Percentiles rank a stretch among this genome's conserved stretches.
Evolutionary conservation across 2,113 vertebrate genomes (phyloP).

Genomic region (Ailurus styani): DNA sequence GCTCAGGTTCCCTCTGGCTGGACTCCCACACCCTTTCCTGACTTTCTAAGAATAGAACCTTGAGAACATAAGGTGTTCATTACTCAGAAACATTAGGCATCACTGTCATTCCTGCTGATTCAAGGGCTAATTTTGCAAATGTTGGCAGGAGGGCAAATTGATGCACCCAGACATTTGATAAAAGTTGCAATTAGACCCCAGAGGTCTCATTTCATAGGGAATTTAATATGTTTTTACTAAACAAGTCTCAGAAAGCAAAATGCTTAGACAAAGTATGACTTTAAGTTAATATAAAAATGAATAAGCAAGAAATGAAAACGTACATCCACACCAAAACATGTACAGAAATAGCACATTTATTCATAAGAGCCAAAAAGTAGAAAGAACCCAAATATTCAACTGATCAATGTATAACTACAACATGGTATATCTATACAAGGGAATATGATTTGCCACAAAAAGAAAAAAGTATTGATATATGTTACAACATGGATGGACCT

Average conservation of each 20-base stretch:
- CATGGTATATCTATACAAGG: not conserved
- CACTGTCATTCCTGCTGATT: not conserved
- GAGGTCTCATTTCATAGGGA: not conserved
- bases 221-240: not conserved
- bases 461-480: not conserved
- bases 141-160: not conserved
- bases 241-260: not conserved
- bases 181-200: not conserved
- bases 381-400: not conserved
- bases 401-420: not conserved
- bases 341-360: not conserved
- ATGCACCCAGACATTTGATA: not conserved
- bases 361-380: not conserved
- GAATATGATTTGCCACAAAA: not conserved
- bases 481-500: not conserved
- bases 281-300: not conserved
- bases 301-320: not conserved
- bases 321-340: not conserved
- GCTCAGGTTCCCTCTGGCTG: not conserved
- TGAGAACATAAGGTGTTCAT: constrained; percentile 1
- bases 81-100: not conserved
- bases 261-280: not conserved
- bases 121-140: constrained; percentile 14
- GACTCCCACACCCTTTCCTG: not conserved
- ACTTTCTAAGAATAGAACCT: not conserved